These are phyloP conservation scores for Phaetusa simplex DNA, from an alignment of 2,113 vertebrate genomes.

Conservation along the genomic window DNA sequence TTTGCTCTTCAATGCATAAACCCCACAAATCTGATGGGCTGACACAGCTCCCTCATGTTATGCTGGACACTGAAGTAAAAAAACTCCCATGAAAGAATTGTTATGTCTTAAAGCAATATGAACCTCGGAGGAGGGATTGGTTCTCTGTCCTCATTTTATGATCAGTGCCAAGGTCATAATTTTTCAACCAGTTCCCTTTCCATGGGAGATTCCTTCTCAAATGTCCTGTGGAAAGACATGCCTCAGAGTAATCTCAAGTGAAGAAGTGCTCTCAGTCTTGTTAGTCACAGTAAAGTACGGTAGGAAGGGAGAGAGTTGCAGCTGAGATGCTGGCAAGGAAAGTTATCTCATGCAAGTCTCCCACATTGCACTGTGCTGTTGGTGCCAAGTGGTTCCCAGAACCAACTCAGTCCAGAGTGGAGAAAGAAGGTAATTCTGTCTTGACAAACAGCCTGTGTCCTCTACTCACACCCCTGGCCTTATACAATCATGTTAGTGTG, in stretches of 20 bases:
- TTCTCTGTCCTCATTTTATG: neutral
- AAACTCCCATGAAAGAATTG: neutral
- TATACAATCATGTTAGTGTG: neutral
- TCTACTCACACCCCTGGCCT: neutral
- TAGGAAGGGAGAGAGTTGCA: neutral
- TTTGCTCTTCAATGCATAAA: neutral
- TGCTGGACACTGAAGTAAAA: neutral
- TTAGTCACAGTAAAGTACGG: neutral
- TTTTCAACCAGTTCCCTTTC: neutral
- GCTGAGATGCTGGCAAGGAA: neutral
- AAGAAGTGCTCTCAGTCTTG: neutral
- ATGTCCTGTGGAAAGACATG: neutral
- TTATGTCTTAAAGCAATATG: neutral
- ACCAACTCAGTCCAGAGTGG: neutral
- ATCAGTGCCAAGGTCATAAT: neutral
- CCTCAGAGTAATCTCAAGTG: neutral
- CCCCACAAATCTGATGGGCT: neutral
- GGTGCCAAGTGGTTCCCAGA: neutral
- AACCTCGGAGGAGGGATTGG: neutral
- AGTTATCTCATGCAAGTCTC: neutral
- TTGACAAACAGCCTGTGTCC: neutral
- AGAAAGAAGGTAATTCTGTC: neutral
- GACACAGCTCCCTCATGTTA: neutral
- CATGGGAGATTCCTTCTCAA: neutral
- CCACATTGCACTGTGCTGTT: no score